Conservation (phyloP, 1,140 invertebrate species). For the Aphaenogaster ashmeadi region DNA sequence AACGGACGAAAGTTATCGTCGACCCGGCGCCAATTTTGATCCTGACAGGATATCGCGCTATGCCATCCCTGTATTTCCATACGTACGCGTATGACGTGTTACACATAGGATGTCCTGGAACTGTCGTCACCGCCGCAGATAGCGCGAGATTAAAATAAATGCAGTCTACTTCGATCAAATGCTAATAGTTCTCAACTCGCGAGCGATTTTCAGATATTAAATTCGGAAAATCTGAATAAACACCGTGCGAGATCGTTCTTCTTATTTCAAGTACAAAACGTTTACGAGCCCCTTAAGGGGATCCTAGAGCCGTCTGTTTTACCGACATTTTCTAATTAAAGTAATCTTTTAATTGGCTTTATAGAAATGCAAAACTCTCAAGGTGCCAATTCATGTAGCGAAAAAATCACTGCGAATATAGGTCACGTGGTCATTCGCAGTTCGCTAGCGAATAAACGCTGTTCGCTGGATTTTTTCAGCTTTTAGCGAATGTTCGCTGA, state of each 20-base stretch:
- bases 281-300: background rate
- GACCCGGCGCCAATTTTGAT: conserved; percentile 73
- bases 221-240: background rate
- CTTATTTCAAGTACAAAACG: background rate
- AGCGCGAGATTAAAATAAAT: background rate
- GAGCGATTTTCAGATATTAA: background rate
- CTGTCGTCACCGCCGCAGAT: background rate
- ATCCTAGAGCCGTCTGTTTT: no score
- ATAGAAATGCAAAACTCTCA: no score
- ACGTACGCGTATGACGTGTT: background rate
- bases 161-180: background rate
- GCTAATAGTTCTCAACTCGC: background rate
- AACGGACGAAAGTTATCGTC: conserved; percentile 70
- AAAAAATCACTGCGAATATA: no score
- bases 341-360: no score
- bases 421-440: no score
- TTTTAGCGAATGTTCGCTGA: no score
- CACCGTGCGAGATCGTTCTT: background rate
- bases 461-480: no score
- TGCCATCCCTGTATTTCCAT: conserved; percentile 38
- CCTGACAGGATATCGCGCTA: conserved; percentile 62
- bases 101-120: background rate
- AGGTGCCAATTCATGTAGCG: no score
- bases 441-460: no score
- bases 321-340: no score